phyloP scores from a whole-genome alignment of 2,797 vertebrate species.

The Alcedo quadribrachys region DNA sequence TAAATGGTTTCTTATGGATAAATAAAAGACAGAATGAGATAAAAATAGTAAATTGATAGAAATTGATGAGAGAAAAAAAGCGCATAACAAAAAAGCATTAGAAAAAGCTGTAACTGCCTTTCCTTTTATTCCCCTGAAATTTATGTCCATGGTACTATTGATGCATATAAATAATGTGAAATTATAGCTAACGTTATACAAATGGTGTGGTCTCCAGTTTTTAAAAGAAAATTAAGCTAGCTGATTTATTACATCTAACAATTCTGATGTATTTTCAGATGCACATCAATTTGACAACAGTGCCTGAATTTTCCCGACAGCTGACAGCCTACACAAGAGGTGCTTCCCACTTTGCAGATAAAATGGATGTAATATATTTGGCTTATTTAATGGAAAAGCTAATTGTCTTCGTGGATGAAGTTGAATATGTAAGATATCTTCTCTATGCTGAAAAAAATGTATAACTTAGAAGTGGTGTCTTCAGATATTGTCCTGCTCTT shows the following conservation, averaged over 20 bases:
- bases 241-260: neutral
- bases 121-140: neutral
- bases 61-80: neutral
- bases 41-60: neutral
- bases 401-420: conserved; percentile 83
- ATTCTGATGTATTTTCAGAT: conserved; percentile 79
- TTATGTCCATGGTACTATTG: neutral
- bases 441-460: conserved; percentile 1
- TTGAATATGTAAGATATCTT: conserved; percentile 81
- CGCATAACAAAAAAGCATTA: neutral
- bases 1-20: neutral
- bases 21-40: neutral
- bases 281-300: conserved; percentile 85
- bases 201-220: neutral
- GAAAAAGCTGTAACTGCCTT: neutral
- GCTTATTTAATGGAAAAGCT: conserved; percentile 91
- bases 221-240: neutral
- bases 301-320: conserved; percentile 84
- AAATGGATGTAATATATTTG: conserved; percentile 92
- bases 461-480: neutral
- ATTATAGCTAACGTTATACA: neutral
- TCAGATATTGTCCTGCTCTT: neutral
- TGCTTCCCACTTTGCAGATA: conserved; percentile 85
- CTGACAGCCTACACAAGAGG: conserved; percentile 86
- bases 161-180: neutral